Conservation (phyloP, 2,797 vertebrate genomes). For the Hippoglossus hippoglossus region DNA sequence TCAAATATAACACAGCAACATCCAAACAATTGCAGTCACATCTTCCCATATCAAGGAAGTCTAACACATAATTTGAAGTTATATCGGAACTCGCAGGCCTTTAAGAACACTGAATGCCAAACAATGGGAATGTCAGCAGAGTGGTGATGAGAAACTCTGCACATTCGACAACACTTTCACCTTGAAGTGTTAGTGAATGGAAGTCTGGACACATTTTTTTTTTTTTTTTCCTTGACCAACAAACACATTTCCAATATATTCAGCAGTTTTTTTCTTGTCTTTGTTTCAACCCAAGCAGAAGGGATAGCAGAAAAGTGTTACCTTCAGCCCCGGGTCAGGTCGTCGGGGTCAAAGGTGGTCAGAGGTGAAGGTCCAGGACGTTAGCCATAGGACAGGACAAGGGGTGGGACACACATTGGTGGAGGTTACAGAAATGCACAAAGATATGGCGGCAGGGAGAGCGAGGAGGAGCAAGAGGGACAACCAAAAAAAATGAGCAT, state of each 20-base stretch:
- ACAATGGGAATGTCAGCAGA: constrained; percentile 89
- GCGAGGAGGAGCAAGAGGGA: constrained; percentile 36
- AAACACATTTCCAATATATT: constrained; percentile 74
- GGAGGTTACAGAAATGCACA: constrained; percentile 70
- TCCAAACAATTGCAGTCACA: constrained; percentile 44
- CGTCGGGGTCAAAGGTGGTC: constrained; percentile 76
- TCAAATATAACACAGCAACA: constrained; percentile 44
- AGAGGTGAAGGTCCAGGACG: constrained; percentile 81
- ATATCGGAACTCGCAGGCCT: constrained; percentile 36
- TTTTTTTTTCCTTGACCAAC: constrained; percentile 63
- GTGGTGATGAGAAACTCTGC: constrained; percentile 83
- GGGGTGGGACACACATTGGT: constrained; percentile 76
- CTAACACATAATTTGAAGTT: constrained; percentile 12
- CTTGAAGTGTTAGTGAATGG: constrained; percentile 76
- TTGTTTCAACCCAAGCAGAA: constrained; percentile 72
- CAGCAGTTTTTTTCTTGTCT: constrained; percentile 41
- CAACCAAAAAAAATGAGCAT: constrained; percentile 38
- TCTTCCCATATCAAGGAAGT: constrained; percentile 26
- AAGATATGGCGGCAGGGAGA: constrained; percentile 61
- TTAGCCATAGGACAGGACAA: constrained; percentile 82
- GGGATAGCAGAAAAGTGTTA: constrained; percentile 82
- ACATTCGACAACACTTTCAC: constrained; percentile 83
- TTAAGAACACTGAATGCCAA: constrained; percentile 76
- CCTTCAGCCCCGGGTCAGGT: constrained; percentile 81
- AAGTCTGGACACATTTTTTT: constrained; percentile 66